A percentile compares a stretch with the other conserved stretches of the same genome.
These are phyloP conservation scores for Notoglanidium macrostoma DNA, from an alignment of 2,797 vertebrate genomes.

Conservation along the genomic window DNA sequence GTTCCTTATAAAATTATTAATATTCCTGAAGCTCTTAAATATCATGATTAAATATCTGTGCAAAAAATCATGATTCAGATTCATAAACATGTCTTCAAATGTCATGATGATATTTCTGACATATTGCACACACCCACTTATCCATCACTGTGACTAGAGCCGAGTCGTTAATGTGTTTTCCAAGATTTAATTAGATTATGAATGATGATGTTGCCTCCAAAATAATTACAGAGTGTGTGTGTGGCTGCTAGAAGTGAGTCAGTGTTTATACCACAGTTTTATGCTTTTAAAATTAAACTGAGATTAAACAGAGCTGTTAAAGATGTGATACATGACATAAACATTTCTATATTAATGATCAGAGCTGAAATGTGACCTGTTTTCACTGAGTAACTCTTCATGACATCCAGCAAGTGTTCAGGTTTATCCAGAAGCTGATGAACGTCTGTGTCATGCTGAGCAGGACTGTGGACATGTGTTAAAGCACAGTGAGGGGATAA, in stretches of 20 bases:
- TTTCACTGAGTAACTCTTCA: constrained; percentile 80
- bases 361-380: constrained; percentile 74
- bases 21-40: too few species aligned
- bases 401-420: constrained; percentile 84
- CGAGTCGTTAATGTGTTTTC: constrained; percentile 16
- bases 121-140: neutral
- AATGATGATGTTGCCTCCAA: constrained; percentile 13
- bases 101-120: neutral
- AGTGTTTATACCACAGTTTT: neutral
- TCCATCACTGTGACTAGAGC: neutral
- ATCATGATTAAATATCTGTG: neutral
- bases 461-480: constrained; percentile 61
- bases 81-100: neutral
- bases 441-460: constrained; percentile 60
- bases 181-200: neutral
- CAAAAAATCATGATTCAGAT: neutral
- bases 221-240: neutral
- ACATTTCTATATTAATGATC: neutral
- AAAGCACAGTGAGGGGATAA: neutral
- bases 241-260: neutral
- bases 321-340: neutral
- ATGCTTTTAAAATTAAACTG: neutral
- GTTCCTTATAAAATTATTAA: neutral
- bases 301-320: neutral
- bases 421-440: constrained; percentile 73